phyloP scores from a whole-genome alignment of 2,113 vertebrate species.

The Stegostoma tigrinum region DNA sequence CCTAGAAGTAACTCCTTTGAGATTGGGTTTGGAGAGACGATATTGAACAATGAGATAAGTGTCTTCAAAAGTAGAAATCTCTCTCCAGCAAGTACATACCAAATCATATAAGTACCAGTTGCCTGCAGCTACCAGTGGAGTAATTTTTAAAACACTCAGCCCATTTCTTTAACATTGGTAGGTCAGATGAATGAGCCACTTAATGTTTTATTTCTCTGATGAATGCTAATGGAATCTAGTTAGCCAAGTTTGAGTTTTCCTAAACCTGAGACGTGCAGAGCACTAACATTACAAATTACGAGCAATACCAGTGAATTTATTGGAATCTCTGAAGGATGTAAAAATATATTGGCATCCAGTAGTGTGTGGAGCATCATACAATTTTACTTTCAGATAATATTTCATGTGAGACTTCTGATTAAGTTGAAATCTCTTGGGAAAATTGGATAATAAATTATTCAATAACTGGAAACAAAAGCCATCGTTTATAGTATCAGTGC shows the following conservation, averaged over 20 bases:
- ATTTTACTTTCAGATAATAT: neutral
- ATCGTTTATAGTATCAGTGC: neutral
- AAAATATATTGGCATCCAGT: neutral
- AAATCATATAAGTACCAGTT: neutral
- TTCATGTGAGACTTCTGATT: neutral
- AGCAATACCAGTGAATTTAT: neutral
- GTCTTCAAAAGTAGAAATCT: neutral
- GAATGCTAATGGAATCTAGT: neutral
- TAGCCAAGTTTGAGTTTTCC: neutral
- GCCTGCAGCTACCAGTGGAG: neutral
- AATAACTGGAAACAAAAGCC: neutral
- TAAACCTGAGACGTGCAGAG: neutral
- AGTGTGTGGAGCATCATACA: neutral
- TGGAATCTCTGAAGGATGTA: neutral
- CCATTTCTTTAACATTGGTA: neutral
- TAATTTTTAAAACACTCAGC: neutral
- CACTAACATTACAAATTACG: neutral
- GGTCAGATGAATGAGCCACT: neutral
- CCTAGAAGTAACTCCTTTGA: neutral
- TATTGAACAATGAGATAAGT: neutral
- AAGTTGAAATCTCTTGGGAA: neutral
- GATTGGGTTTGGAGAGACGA: neutral
- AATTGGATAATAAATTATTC: slow-evolving; percentile 8
- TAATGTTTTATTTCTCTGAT: neutral
- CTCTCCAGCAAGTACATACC: neutral